These are phyloP conservation scores for Ceyx erithaca DNA, from an alignment of 2,797 vertebrate species.

Conservation along the genomic window DNA sequence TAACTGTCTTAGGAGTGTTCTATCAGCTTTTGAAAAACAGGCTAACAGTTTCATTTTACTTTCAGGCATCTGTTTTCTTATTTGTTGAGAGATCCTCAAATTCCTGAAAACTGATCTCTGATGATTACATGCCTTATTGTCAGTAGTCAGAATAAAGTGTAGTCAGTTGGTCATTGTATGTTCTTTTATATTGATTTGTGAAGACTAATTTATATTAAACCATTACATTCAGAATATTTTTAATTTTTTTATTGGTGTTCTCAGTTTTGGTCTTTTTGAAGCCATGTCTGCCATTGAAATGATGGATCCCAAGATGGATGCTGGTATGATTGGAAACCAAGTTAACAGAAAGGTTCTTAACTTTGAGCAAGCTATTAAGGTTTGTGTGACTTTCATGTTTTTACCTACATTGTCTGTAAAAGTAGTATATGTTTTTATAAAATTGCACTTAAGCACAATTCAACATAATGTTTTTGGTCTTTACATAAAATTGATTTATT, in stretches of 20 bases:
- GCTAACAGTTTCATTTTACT: neutral
- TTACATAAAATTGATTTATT: neutral
- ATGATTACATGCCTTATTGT: neutral
- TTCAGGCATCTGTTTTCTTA: neutral
- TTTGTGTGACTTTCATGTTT: slow-evolving; percentile 51
- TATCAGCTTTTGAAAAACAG: neutral
- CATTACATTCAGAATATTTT: neutral
- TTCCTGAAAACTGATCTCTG: neutral
- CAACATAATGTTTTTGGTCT: neutral
- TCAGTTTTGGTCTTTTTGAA: slow-evolving; percentile 97
- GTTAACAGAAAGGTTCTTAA: slow-evolving; percentile 98
- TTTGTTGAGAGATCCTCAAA: neutral
- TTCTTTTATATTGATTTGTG: neutral
- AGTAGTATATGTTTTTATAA: neutral
- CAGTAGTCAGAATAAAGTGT: neutral
- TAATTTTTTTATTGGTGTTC: slow-evolving; percentile 1
- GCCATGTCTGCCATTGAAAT: slow-evolving; percentile 99
- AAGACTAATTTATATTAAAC: neutral
- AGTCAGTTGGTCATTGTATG: neutral
- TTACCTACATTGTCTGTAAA: slow-evolving; percentile 38
- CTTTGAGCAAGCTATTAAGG: slow-evolving; percentile 98
- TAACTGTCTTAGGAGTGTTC: neutral
- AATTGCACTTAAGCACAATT: neutral
- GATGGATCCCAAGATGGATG: slow-evolving; percentile 99
- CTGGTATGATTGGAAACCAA: slow-evolving; percentile 99